Evolutionary conservation across 2,113 vertebrate genomes (phyloP).

Genomic region (Brachyhypopomus occidentalis): DNA sequence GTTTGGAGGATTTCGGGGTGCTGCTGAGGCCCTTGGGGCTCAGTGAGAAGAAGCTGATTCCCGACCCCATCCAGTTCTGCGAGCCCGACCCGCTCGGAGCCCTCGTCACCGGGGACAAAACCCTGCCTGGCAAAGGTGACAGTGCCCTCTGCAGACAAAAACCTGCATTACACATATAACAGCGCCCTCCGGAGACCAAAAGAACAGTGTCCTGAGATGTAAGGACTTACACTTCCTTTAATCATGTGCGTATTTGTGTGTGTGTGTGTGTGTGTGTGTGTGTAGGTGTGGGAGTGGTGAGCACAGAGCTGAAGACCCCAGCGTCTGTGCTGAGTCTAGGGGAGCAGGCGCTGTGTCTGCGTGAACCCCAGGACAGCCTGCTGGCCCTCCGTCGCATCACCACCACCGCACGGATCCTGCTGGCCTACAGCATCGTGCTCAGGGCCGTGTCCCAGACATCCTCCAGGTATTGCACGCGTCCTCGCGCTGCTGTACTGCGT

Average conservation of each 20-base stretch:
- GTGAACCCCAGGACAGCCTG: conserved; percentile 75
- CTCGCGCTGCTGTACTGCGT: not conserved
- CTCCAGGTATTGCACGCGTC: conserved; percentile 63
- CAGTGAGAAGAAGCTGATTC: conserved; percentile 76
- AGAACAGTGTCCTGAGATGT: too few relatives aligned
- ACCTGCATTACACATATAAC: too few relatives aligned
- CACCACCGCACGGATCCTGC: conserved; percentile 76
- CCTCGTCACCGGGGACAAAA: conserved; percentile 58
- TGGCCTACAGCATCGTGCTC: conserved; percentile 82
- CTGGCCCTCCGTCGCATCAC: conserved; percentile 76
- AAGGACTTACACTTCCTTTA: too few relatives aligned
- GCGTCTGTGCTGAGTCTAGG: conserved; percentile 68
- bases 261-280: conserved; percentile 29
- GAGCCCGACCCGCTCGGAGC: conserved; percentile 79
- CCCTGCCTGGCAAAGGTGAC: conserved; percentile 65
- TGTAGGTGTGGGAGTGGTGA: conserved; percentile 54
- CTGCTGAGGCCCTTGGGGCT: conserved; percentile 75
- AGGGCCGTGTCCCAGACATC: conserved; percentile 76
- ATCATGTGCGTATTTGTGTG: not conserved
- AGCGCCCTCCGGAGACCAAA: too few relatives aligned
- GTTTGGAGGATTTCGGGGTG: conserved; percentile 77
- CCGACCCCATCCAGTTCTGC: conserved; percentile 75
- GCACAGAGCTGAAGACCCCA: conserved; percentile 65
- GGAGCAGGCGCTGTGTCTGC: conserved; percentile 75
- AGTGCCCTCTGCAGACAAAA: too few relatives aligned